Base-by-base conservation (phyloP, 2,888 invertebrate genomes). In the Furcula furcula region DNA sequence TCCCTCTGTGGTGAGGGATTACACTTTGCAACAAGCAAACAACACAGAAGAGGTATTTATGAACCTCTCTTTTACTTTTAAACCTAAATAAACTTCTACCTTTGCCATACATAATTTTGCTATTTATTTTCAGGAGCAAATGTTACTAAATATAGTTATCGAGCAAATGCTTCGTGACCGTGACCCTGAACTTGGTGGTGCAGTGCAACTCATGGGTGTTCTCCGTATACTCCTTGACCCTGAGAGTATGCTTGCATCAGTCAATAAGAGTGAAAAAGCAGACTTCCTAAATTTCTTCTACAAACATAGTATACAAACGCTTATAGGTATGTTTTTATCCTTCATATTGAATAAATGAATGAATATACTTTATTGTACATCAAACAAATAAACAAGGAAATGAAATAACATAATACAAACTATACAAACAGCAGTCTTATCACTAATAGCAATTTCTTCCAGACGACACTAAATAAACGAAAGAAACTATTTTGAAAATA, bases 231-330 rank as follows among this genome's bases (percentile, higher is more conserved):
- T 99, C 18, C 91, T 99, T 30, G 99, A 99, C 82, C 99, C 99
- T 4, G 99, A 99, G 80, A 99, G 98, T 79, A 99, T 99, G 98
- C 90, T 98, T 50, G 94, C 96, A 36, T 93, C 96, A 34, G 93
- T 95, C 34, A 97, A 96, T 82, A 97, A 98, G 86, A 96, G 97
- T 36, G 99, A 99, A 89, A 98, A 98, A 84, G 96, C 97, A 10
- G 99, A 99, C 81, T 99, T 99, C 82, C 92, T 99, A 35, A 96
- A 96, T 81, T 98, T 98, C 84, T 99, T 99, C 89, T 99, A 99
- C 90, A 98, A 98, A 82, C 96, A 98, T 86, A 98, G 98, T 90
- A 97, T 99, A 91, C 96, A 97, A 77, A 96, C 97, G 34, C 91
- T 99, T 61, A 97, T 98, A 88, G 94, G 95, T 95, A 88, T 86